Evolutionary conservation across 2,113 vertebrate genomes (phyloP), one percentile per base, ranked within the genome.

Genomic region (Galeopterus variegatus): DNA sequence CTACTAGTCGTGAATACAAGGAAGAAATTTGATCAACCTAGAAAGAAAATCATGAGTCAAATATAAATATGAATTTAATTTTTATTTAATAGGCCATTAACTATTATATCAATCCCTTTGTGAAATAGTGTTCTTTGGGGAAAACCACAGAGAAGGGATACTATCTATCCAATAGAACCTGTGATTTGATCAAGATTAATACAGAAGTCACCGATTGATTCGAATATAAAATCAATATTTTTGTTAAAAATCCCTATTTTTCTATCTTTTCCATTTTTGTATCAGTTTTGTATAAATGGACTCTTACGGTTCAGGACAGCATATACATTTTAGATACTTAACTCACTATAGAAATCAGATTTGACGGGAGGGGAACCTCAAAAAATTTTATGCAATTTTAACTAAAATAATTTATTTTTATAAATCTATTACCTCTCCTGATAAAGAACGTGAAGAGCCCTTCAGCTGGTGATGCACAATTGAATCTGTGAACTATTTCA

Each of bases 301-400:
- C 3, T 87, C 6, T 1, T 94, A 96, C 89, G 67, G 8, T 70
- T 50, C 48, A 94, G 8, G 19, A 13, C 15, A 77, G 13, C 4
- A 86, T 3, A 67, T 0, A 75, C 33, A 52, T 81, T 97, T 64
- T 65, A 62, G 14, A 41, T 72, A 41, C 41, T 41, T 41, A 50
- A 0, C 6, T 0, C 36, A 2, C 6, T 72, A 41, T 36, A 52
- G 58, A 82, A 88, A 26, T 86, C 58, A 41, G 65, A 88, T 8
- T n/a, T 95, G 41, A 54, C 67, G 15, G 2, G 2, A 97, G 76
- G 18, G 50, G 50, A 7, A 70, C 64, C 92, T 96, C 11, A 94
- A 69, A 10, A 5, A 82, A 67, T 79, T 88, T 95, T 24, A 58
- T 67, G 48, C 52, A 88, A 93, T 86, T 87, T 82, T 92, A 17